phyloP scores from a whole-genome alignment of 2,888 invertebrate species.

The Crepidodera aurea region DNA sequence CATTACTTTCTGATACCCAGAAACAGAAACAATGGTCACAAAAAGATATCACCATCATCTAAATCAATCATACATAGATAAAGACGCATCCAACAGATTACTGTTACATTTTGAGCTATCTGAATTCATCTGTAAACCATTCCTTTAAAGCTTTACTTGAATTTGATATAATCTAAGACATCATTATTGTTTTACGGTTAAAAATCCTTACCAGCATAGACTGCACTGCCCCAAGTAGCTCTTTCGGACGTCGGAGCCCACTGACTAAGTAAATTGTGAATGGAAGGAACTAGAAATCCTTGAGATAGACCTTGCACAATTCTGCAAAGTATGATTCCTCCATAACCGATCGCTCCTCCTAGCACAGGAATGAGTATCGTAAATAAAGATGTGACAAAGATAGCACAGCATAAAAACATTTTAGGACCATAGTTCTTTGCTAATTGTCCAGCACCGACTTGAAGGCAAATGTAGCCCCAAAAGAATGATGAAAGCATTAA shows the following conservation, averaged over 20 bases:
- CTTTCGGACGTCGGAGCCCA: conserved; percentile 77
- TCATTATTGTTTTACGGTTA: no score
- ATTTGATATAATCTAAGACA: no score
- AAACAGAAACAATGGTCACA: no score
- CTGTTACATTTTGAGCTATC: no score
- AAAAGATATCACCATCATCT: no score
- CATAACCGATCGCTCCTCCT: conserved; percentile 69
- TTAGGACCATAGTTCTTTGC: conserved; percentile 80
- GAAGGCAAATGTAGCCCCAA: conserved; percentile 79
- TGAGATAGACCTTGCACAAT: conserved; percentile 78
- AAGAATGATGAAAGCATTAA: conserved; percentile 77
- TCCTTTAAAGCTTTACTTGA: no score
- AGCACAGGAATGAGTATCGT: conserved; percentile 73
- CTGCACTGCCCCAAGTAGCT: conserved; percentile 71
- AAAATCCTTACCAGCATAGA: conserved; percentile 64
- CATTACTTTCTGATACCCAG: no score
- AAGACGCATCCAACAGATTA: no score
- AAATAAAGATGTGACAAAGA: conserved; percentile 69
- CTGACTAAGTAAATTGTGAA: conserved; percentile 78
- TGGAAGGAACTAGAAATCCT: conserved; percentile 75
- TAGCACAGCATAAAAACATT: conserved; percentile 67
- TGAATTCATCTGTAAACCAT: no score
- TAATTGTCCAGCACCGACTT: conserved; percentile 75
- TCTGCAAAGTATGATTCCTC: conserved; percentile 70
- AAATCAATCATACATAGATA: no score